phyloP scores from a whole-genome alignment of 2,113 vertebrate genomes.

The Aegotheles bennettii region DNA sequence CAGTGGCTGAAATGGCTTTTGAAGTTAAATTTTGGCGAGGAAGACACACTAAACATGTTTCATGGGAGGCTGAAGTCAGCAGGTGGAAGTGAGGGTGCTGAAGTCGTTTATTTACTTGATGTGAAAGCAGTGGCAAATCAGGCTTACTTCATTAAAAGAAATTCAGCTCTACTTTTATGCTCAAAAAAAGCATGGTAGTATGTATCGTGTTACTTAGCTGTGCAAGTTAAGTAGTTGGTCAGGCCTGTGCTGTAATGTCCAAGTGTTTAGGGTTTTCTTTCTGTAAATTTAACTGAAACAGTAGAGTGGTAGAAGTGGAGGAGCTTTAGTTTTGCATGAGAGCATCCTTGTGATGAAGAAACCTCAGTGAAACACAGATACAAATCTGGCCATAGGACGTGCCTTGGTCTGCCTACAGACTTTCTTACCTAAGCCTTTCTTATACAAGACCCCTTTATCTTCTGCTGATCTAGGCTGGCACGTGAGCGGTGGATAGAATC shows the following conservation, averaged over 20 bases:
- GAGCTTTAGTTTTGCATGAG: background rate
- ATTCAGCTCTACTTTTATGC: background rate
- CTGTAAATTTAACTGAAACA: background rate
- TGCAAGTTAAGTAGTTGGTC: background rate
- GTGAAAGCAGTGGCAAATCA: background rate
- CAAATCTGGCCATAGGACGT: background rate
- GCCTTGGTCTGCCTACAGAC: background rate
- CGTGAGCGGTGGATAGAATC: background rate
- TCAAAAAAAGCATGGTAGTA: background rate
- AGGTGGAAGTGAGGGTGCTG: background rate
- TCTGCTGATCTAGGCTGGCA: background rate
- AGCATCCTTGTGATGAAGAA: background rate
- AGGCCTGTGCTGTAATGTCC: background rate
- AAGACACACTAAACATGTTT: background rate
- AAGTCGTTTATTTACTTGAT: background rate
- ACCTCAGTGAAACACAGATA: background rate
- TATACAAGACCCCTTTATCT: background rate
- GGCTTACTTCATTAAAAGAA: background rate
- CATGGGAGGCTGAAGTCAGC: background rate
- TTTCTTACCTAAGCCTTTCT: background rate
- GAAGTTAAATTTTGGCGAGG: background rate
- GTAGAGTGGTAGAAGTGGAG: background rate
- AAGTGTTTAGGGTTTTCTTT: background rate
- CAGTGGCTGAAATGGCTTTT: background rate
- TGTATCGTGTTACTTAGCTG: fast-evolving